Base-by-base conservation (phyloP, 2,888 invertebrate genomes). In the Agrochola macilenta region DNA sequence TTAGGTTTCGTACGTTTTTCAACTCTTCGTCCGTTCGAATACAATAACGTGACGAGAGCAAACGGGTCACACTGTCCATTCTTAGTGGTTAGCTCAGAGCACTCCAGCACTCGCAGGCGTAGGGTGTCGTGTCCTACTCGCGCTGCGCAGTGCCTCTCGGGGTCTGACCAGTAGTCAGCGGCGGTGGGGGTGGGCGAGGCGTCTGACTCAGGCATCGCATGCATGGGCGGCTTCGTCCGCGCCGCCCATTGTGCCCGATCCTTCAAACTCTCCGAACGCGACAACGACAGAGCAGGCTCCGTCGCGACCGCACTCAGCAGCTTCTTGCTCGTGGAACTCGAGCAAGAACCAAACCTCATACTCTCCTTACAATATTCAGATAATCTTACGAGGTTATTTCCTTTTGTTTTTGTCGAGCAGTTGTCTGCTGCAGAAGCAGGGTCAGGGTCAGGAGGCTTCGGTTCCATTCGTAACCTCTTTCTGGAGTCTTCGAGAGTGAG, bases 1-100 rank as follows among this genome's bases (percentile, higher is more conserved):
- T 98, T 98, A 82, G 98, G 98, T 95, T 98, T 98, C 57, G 99
- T 99, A 92, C 98, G 97, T 93, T 98, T 98, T 87, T 98, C 97
- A 89, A 98, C 97, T 95, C 98, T 97, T 93, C 98, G 98, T 82
- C 98, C 98, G 95, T 98, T 98, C 81, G 98, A 98, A 95, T 98
- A 98, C 81, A 97, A 97, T 78, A 98, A 98, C 71, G 98, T 98
- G 91, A 98, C 98, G 88, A 98, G 97, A 86, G 98, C 98, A 95
- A 98, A 99, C 23, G 99, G 99, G 96, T 99, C 99, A 97, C 99
- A 99, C 90, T 98, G 98, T 89, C 99, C 98, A 95, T 98, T 98
- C 93, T 98, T 98, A 87, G 99, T 98, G 83, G 99, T 98, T 93
- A 99, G 97, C 94, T 99, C 99, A 85, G 98, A 97, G 95, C 99